Evolutionary conservation across 2,113 vertebrate genomes (phyloP).

Genomic region (Gorsachius goisagi): DNA sequence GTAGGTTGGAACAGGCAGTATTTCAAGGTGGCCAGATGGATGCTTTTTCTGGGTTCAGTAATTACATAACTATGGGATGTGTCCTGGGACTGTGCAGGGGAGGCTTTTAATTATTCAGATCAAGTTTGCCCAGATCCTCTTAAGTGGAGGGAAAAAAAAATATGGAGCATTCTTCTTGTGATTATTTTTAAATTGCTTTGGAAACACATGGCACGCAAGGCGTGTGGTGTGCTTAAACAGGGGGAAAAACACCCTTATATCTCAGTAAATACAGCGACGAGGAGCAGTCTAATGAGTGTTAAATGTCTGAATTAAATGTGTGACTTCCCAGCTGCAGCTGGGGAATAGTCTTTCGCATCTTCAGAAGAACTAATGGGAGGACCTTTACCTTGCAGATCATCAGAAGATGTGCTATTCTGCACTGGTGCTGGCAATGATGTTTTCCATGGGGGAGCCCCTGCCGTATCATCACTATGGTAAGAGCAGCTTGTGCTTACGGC

Average conservation of each 20-base stretch:
- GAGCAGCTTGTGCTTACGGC: not conserved
- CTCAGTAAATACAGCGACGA: not conserved
- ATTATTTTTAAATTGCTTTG: slow-evolving; percentile 41
- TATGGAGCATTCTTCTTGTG: not conserved
- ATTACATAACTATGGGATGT: slow-evolving; percentile 29
- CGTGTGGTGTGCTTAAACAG: not conserved
- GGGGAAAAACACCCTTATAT: not conserved
- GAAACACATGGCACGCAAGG: not conserved
- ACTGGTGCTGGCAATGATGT: slow-evolving; percentile 94
- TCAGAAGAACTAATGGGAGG: not conserved
- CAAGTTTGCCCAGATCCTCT: slow-evolving; percentile 1
- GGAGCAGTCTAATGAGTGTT: not conserved
- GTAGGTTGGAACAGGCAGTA: slow-evolving; percentile 21
- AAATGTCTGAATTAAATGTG: not conserved
- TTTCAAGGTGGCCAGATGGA: slow-evolving; percentile 57
- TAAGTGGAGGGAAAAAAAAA: not conserved
- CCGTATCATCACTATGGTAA: slow-evolving; percentile 97
- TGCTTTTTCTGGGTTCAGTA: slow-evolving; percentile 57
- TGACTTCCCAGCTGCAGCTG: not conserved
- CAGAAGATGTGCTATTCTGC: slow-evolving; percentile 98
- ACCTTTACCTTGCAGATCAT: slow-evolving; percentile 82
- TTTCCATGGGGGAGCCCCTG: slow-evolving; percentile 95
- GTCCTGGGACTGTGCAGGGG: slow-evolving; percentile 46
- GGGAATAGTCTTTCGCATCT: not conserved
- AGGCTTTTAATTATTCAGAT: slow-evolving; percentile 40